A percentile compares a stretch with the other conserved stretches of the same genome.
Conservation (phyloP, 2,888 invertebrate species). For the Caenorhabditis sp. region DNA sequence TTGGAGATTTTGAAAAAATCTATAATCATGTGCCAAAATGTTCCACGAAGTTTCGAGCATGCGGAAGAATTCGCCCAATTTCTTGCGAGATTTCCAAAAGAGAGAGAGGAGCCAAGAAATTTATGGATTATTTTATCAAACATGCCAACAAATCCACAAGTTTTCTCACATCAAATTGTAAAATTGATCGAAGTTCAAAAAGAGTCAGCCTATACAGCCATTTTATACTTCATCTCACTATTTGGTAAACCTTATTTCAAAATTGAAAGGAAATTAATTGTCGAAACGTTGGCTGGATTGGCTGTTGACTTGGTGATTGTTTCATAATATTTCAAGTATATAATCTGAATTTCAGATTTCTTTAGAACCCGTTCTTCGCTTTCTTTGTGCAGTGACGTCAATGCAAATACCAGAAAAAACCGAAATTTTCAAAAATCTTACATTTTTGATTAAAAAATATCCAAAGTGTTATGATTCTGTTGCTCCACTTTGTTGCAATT, state of each 20-base stretch:
- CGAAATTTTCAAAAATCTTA: background rate
- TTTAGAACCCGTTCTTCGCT: constrained; percentile 1
- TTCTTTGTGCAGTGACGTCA: background rate
- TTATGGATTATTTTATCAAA: background rate
- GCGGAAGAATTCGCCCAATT: background rate
- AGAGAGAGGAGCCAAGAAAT: background rate
- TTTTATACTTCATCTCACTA: constrained; percentile 9
- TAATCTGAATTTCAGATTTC: constrained; percentile 6
- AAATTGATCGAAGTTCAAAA: background rate
- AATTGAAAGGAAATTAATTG: constrained; percentile 1
- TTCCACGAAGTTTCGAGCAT: background rate
- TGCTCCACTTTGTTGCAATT: background rate
- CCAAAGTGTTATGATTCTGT: constrained; percentile 1
- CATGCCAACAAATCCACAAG: background rate
- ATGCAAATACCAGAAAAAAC: background rate
- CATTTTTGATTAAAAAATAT: constrained; percentile 8
- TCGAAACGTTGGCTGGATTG: constrained; percentile 7
- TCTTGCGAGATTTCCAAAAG: background rate
- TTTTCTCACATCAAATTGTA: background rate
- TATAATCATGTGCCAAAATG: background rate
- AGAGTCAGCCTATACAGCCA: background rate
- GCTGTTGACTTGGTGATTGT: constrained; percentile 13
- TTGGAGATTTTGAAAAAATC: background rate
- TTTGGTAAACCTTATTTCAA: constrained; percentile 2
- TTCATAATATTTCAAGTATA: background rate